A percentile compares a stretch with the other conserved stretches of the same genome.
These are phyloP conservation scores for Gadus macrocephalus DNA, from an alignment of 2,113 vertebrate genomes.

Conservation along the genomic window DNA sequence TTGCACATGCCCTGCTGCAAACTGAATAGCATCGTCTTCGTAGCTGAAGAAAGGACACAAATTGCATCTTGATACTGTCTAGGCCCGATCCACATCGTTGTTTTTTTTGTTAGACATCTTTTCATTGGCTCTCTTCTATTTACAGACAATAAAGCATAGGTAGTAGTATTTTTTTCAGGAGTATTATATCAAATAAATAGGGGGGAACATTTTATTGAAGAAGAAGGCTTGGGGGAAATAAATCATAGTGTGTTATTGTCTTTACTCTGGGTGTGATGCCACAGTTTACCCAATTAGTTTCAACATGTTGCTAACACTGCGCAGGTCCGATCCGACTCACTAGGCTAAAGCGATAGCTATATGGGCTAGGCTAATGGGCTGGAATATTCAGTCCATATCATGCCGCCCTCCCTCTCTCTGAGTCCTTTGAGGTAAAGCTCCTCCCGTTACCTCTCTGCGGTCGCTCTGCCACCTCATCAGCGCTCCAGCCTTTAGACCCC, in stretches of 20 bases:
- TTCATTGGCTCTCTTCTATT: no score
- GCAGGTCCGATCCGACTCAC: neutral
- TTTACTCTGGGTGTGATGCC: neutral
- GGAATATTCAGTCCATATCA: neutral
- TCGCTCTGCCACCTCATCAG: conserved; percentile 70
- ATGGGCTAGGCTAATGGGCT: conserved; percentile 4
- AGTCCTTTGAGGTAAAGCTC: conserved; percentile 62
- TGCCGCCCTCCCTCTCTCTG: conserved; percentile 15
- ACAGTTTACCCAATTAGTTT: conserved; percentile 31
- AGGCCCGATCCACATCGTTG: no score
- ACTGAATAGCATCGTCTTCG: conserved; percentile 46
- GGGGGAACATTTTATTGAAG: no score
- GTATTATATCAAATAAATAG: no score
- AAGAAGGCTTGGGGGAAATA: no score
- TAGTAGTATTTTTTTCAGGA: no score
- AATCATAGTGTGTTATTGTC: no score
- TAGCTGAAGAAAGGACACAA: neutral
- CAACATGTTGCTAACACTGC: conserved; percentile 10
- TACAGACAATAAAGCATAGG: no score
- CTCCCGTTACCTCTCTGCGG: conserved; percentile 60
- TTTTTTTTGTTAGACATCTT: no score
- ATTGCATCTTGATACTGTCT: conserved; percentile 1
- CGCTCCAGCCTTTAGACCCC: conserved; percentile 58
- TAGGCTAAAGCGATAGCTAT: conserved; percentile 9
- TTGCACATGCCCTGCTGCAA: conserved; percentile 50